phyloP scores from a whole-genome alignment of 2,797 vertebrate species.

The Arnoldichthys spilopterus region DNA sequence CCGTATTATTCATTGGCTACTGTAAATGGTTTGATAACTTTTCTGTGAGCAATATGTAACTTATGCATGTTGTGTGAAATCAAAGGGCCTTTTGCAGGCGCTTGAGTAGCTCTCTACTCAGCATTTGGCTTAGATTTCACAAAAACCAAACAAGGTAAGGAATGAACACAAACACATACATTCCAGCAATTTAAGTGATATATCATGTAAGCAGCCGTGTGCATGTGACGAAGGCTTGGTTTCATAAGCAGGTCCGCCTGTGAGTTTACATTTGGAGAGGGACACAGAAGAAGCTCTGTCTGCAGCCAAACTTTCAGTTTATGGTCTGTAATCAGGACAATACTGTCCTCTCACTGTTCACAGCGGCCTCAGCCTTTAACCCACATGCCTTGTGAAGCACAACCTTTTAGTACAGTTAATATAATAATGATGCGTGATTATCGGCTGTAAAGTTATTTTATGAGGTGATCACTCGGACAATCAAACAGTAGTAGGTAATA shows the following conservation, averaged over 20 bases:
- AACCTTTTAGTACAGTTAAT: too few species aligned
- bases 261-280: not conserved
- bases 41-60: not conserved
- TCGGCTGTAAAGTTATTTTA: not conserved
- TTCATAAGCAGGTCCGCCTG: not conserved
- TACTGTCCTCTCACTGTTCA: conserved; percentile 7
- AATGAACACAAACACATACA: conserved; percentile 2
- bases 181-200: not conserved
- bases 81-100: not conserved
- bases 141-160: not conserved
- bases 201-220: not conserved
- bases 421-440: not conserved
- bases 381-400: not conserved
- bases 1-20: too few species aligned
- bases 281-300: conserved; percentile 14
- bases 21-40: not conserved
- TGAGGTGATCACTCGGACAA: not conserved
- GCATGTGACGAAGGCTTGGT: conserved; percentile 7
- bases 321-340: conserved; percentile 25
- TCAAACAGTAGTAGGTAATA: not conserved
- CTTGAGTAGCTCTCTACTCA: not conserved
- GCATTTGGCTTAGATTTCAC: not conserved
- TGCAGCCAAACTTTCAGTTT: conserved; percentile 17
- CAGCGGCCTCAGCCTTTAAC: not conserved
- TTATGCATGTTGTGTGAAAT: not conserved